phyloP scores from a whole-genome alignment of 2,888 invertebrate genomes.

The Latrodectus hesperus region DNA sequence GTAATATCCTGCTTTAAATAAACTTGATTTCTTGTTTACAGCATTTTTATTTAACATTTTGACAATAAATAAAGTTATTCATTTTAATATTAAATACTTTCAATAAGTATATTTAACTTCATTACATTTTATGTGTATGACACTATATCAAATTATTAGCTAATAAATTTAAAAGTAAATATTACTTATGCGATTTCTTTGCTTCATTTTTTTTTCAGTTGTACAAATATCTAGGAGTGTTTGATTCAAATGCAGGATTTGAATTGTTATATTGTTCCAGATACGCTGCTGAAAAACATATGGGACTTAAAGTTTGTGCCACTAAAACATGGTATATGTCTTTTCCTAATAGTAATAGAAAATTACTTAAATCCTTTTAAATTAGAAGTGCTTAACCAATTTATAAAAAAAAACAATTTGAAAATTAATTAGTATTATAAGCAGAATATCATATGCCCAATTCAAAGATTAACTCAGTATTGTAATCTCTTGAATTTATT shows the following conservation, averaged over 20 bases:
- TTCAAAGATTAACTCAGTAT: no score
- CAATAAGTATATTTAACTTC: not conserved
- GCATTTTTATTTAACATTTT: not conserved
- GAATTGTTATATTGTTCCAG: slow-evolving; percentile 94
- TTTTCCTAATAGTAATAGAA: not conserved
- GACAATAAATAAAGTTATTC: not conserved
- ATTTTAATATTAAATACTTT: not conserved
- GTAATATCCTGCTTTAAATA: no score
- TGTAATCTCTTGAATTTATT: no score
- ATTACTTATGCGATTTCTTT: no score
- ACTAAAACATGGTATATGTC: slow-evolving; percentile 88
- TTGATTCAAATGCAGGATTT: slow-evolving; percentile 95
- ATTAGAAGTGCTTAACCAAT: no score
- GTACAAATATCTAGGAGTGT: slow-evolving; percentile 93
- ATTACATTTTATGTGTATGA: slow-evolving; percentile 27
- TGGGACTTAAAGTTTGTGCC: slow-evolving; percentile 96
- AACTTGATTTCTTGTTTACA: no score
- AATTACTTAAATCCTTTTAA: not conserved
- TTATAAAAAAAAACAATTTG: no score
- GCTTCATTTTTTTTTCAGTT: slow-evolving; percentile 81
- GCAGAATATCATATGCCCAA: no score
- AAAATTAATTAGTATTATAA: no score
- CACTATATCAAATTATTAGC: no score
- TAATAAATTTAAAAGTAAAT: no score
- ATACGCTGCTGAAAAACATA: slow-evolving; percentile 94